Conservation (phyloP, 2,797 vertebrate genomes). For the Sciurus carolinensis region DNA sequence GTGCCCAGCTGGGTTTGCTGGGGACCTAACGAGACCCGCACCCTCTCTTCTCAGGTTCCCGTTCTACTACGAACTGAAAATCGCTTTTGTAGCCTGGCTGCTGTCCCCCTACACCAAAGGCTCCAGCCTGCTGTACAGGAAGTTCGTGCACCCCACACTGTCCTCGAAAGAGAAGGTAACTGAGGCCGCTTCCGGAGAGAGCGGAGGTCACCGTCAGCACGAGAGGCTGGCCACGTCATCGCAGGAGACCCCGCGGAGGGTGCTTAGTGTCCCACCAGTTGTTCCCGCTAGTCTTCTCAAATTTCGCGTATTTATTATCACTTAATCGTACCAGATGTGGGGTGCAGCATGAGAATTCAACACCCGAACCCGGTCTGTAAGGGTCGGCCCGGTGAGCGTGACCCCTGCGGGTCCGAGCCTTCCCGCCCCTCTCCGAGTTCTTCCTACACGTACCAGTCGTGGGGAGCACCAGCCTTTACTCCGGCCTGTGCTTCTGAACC, state of each 20-base stretch:
- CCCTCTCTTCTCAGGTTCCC: conserved; percentile 93
- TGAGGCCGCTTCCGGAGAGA: not conserved
- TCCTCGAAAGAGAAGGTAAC: conserved; percentile 99
- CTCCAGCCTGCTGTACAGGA: conserved; percentile 98
- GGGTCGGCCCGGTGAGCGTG: too few species aligned
- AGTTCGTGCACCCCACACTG: conserved; percentile 99
- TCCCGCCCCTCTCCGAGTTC: not conserved
- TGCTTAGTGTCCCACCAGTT: not conserved
- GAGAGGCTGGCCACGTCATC: not conserved
- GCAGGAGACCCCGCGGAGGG: not conserved
- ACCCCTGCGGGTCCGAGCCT: not conserved
- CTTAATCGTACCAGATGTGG: not conserved
- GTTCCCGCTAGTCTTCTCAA: not conserved
- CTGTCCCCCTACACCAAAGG: conserved; percentile 99
- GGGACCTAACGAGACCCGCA: conserved; percentile 30
- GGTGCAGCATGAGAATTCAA: not conserved
- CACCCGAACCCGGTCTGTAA: too few species aligned
- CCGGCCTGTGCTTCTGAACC: not conserved
- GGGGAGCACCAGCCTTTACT: not conserved
- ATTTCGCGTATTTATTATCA: not conserved
- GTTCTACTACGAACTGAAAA: conserved; percentile 99
- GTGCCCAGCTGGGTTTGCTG: not conserved
- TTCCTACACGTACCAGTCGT: too few species aligned
- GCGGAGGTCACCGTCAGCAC: not conserved
- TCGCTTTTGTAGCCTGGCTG: conserved; percentile 99